phyloP scores from a whole-genome alignment of 2,113 vertebrate genomes.

The Machaerirhynchus nigripectus region DNA sequence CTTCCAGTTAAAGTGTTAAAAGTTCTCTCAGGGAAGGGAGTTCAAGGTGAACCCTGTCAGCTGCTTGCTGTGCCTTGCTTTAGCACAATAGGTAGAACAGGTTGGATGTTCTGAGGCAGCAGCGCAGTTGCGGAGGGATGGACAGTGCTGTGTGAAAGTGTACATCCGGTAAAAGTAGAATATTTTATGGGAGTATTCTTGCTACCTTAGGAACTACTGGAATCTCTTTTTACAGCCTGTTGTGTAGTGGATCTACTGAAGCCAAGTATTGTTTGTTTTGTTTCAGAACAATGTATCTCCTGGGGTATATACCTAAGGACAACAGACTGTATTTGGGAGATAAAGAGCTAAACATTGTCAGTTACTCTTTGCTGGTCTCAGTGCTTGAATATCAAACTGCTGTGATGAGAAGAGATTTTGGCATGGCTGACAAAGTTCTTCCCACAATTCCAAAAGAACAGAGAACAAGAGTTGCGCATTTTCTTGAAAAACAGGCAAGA shows the following conservation, averaged over 20 bases:
- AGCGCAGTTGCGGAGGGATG: neutral
- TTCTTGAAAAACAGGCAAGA: constrained; percentile 94
- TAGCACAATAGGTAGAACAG: neutral
- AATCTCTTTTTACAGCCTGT: neutral
- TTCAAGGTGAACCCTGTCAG: neutral
- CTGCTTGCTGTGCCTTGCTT: neutral
- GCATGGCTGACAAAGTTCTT: constrained; percentile 97
- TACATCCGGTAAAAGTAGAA: neutral
- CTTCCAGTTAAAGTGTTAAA: neutral
- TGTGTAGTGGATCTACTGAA: neutral
- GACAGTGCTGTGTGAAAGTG: neutral
- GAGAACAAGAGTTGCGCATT: constrained; percentile 95
- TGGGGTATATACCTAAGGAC: constrained; percentile 98
- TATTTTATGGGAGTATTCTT: neutral
- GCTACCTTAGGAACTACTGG: rapidly evolving
- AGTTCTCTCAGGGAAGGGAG: neutral
- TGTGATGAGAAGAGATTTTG: constrained; percentile 96
- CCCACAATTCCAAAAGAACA: constrained; percentile 98
- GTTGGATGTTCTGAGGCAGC: neutral
- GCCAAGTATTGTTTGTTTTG: neutral
- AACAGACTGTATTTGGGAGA: constrained; percentile 96
- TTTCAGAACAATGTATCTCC: constrained; percentile 94
- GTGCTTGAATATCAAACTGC: constrained; percentile 98
- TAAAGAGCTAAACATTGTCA: constrained; percentile 98
- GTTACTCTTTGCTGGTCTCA: constrained; percentile 93